Base-by-base conservation (phyloP, 2,888 invertebrate species). In the Zhuqinia jingwanae region DNA sequence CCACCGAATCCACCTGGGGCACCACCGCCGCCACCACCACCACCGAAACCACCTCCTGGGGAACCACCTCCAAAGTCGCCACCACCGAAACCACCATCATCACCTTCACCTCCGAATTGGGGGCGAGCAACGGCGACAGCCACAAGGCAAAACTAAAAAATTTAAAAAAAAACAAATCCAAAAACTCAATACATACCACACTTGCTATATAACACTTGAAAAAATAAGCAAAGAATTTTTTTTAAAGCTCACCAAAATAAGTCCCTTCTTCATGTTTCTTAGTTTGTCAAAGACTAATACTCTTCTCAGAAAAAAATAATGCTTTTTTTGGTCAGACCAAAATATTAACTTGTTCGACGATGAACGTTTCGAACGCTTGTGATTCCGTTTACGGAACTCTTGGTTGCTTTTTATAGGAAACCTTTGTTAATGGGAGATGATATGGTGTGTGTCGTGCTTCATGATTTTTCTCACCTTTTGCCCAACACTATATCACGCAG, bases 91-190 rank as follows among this genome's bases (percentile, higher is more conserved):
- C 20, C 80, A 22, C 81, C 85, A 56, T 70, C 87, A 78, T 47
- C 77, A 50, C 83, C 88, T 65, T 70, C 68, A 15, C 58, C 89
- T 30, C 78, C 88, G 22, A 85, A 85, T 63, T 90, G 90, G 10
- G 90, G 90, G 2, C 88, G 82, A 63, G 89, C 88, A 22, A 81
- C 78, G 17, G 81, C 87, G 20, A 68, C 89, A 13, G 84, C 90
- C 15, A 88, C 89, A n/a, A 90, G 50, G 75, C 88, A 87, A 30
- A 89, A 75, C 89, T 89, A 79, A n/a, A 83, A 73, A 42, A 15
- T 22, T 11, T 42, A 63, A 36, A 13, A 70, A 30, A 77, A 77
- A 22, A 53, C 75, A 6, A 27, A 11, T 3, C 30, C 30, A 65
- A 30, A 13, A n/a, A 3, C 27, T 50, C 50, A 50, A 13, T 8